These are phyloP conservation scores for Drosophila pseudotakahashii DNA, from an alignment of 2,888 invertebrate species.

Conservation along the genomic window DNA sequence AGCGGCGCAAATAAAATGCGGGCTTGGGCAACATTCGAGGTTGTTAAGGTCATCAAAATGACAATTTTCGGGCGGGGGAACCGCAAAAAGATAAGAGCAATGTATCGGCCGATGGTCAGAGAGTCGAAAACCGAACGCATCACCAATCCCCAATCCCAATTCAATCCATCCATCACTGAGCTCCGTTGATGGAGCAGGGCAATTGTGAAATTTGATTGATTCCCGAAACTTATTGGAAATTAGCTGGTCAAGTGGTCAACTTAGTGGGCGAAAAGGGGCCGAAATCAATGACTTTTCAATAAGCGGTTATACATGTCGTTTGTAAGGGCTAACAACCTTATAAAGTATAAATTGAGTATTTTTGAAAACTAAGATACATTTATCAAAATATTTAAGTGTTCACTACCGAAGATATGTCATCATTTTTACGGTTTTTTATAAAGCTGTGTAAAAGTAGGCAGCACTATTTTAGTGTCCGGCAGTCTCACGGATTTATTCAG, in stretches of 20 bases:
- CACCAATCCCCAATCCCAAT: slow-evolving; percentile 14
- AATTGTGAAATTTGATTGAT: slow-evolving; percentile 37
- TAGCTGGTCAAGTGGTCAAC: slow-evolving; percentile 19
- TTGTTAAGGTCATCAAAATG: slow-evolving; percentile 46
- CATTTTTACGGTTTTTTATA: no score
- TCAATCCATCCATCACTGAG: slow-evolving; percentile 40
- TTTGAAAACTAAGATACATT: no score
- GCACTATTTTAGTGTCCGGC: no score
- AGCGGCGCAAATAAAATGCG: slow-evolving; percentile 19
- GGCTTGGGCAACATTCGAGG: slow-evolving; percentile 19
- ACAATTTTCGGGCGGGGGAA: slow-evolving; percentile 23
- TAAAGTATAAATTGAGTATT: no score
- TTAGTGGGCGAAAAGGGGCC: background rate
- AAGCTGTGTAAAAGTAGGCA: no score
- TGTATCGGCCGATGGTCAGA: slow-evolving; percentile 23
- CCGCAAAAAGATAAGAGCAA: slow-evolving; percentile 15
- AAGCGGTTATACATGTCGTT: background rate
- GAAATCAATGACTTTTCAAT: background rate
- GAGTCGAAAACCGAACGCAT: slow-evolving; percentile 7
- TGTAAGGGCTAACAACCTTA: background rate
- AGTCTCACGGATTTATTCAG: no score
- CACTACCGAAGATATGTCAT: no score
- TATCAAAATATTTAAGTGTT: no score
- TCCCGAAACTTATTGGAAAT: slow-evolving; percentile 32
- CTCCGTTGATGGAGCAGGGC: slow-evolving; percentile 34